phyloP scores from a whole-genome alignment of 2,797 vertebrate genomes.

The Enteromius viviparus region DNA sequence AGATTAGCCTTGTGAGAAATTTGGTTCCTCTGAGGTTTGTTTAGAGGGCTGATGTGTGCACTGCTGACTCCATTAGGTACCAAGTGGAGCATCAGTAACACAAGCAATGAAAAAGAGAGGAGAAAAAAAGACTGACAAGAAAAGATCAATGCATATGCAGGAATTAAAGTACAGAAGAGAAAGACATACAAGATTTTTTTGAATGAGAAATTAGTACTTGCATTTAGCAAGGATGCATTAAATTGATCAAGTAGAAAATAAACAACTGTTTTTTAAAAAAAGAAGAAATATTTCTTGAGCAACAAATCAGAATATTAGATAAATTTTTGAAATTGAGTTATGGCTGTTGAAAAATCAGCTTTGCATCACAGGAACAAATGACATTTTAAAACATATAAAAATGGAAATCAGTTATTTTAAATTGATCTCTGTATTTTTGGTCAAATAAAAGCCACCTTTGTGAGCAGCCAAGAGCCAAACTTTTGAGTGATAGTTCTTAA shows the following conservation, averaged over 20 bases:
- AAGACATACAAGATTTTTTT: neutral
- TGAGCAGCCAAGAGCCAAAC: neutral
- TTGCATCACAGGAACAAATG: neutral
- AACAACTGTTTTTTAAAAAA: neutral
- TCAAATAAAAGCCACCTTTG: neutral
- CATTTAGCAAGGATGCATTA: neutral
- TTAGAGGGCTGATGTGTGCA: constrained; percentile 68
- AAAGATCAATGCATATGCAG: neutral
- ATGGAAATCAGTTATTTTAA: neutral
- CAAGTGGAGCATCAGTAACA: constrained; percentile 71
- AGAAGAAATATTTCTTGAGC: neutral
- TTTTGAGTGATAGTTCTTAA: neutral
- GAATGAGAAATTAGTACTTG: neutral
- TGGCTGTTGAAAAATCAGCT: neutral
- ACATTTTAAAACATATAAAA: neutral
- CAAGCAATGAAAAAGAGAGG: constrained; percentile 28
- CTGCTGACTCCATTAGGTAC: constrained; percentile 75
- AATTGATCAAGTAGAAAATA: neutral
- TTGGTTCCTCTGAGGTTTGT: constrained; percentile 64
- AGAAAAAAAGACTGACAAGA: neutral
- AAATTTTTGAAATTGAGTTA: neutral
- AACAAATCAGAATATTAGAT: neutral
- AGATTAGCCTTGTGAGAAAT: constrained; percentile 66
- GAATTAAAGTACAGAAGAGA: constrained; percentile 6
- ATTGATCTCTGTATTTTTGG: neutral